Conservation (phyloP, 2,888 invertebrate species). For the Scotopteryx bipunctaria region DNA sequence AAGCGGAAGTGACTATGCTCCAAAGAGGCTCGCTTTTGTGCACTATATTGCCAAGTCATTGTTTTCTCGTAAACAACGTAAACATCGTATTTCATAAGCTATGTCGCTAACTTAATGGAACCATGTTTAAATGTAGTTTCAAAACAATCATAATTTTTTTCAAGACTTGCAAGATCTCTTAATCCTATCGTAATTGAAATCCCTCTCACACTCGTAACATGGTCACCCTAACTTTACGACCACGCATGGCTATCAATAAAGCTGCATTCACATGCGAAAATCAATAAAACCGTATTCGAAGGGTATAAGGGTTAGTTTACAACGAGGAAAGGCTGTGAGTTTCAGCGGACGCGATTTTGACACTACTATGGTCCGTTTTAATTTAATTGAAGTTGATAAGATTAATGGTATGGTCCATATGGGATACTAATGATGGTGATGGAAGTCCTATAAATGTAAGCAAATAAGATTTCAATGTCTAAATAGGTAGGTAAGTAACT, state of each 20-base stretch:
- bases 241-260: constrained; percentile 33
- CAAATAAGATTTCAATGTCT: background rate
- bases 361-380: constrained; percentile 25
- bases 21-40: too few species aligned
- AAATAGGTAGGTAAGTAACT: too few species aligned
- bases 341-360: constrained; percentile 16
- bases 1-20: too few species aligned
- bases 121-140: too few species aligned
- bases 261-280: constrained; percentile 18
- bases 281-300: constrained; percentile 11
- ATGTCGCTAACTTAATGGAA: too few species aligned
- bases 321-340: constrained; percentile 1
- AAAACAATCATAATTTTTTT: too few species aligned
- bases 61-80: too few species aligned
- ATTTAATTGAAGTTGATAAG: constrained; percentile 26
- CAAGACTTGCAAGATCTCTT: too few species aligned
- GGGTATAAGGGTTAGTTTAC: constrained; percentile 14
- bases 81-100: too few species aligned
- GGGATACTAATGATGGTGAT: constrained; percentile 5
- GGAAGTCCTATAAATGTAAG: background rate
- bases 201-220: background rate
- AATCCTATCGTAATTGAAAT: background rate
- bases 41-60: too few species aligned
- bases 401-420: constrained; percentile 19
- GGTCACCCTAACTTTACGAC: constrained; percentile 24